Evolutionary conservation across 30 jellyfish, hydroid and myxozoan species (phyloP).

Genomic region (Turritopsis dohrnii): DNA sequence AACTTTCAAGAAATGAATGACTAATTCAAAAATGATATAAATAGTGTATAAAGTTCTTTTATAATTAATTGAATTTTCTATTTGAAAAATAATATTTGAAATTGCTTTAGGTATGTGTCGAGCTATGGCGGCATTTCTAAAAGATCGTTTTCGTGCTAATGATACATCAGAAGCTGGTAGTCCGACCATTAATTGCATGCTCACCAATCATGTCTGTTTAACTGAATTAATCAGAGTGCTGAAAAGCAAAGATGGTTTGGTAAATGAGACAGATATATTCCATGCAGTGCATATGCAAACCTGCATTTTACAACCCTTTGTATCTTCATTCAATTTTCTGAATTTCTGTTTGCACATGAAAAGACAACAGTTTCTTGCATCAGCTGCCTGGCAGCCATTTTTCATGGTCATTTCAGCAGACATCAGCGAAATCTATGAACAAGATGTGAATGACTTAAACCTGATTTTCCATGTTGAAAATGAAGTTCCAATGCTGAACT

Average conservation of each 20-base stretch:
- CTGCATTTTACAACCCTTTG: not conserved
- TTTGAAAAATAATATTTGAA: not conserved
- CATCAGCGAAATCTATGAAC: not conserved
- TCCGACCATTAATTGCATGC: not conserved
- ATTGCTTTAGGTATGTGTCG: not conserved
- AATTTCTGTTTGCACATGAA: not conserved
- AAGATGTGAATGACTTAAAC: not conserved
- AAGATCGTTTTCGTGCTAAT: slow-evolving; percentile 2
- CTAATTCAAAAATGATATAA: too few species aligned
- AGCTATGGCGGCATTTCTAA: not conserved
- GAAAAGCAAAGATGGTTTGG: not conserved
- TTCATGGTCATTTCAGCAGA: not conserved
- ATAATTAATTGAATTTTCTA: too few species aligned
- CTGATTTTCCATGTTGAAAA: not conserved
- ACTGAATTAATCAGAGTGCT: not conserved
- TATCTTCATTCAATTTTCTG: not conserved
- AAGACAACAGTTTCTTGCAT: not conserved
- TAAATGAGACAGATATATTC: not conserved
- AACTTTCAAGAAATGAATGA: too few species aligned
- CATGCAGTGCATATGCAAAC: not conserved
- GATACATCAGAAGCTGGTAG: slow-evolving; percentile 1
- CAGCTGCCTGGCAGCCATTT: slow-evolving; percentile 7
- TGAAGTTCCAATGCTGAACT: not conserved
- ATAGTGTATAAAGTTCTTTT: too few species aligned
- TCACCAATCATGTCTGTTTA: not conserved